Base-by-base conservation (phyloP, 1,140 invertebrate genomes). In the Drosophila dunni region DNA sequence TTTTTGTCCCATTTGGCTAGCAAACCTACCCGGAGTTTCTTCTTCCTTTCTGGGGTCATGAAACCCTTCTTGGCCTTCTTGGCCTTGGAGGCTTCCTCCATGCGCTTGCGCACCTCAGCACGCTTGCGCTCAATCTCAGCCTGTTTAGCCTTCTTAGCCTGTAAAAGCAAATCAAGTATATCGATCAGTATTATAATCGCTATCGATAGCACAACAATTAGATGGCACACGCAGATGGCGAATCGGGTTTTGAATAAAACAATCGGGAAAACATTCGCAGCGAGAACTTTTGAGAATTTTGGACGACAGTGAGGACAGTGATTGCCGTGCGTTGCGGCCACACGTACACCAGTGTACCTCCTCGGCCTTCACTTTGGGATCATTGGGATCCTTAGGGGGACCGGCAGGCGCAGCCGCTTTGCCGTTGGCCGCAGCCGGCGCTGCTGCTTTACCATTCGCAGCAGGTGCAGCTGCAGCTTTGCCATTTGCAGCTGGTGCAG, bases 41-140 rank as follows among this genome's bases (percentile, higher is more conserved):
- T 98, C 96, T 98, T 98, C 93, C 98, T 97, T 94, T 98, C 97
- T 79, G 98, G 98, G 92, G 97, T 98, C 98, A 98, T 98, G 96
- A 98, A 98, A 96, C 97, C 97, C 94, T 98, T 98, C 95, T 98
- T 98, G 92, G 97, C 97, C 94, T 98, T 98, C 94, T 98, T 98
- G 93, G 97, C 97, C 93, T 97, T 97, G 93, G 97, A 97, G 93
- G 97, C 97, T 93, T 98, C 97, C 93, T 98, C 97, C 94, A 98
- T 97, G 92, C 98, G 97, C 94, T 97, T 97, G 93, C 97, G 96
- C 93, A 98, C 97, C 94, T 98, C 97, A 91, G 97, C 97, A 94
- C 97, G 96, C 94, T 98, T 98, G 94, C 96, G 96, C 94, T 98
- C 97, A 93, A 97, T 98, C 93, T 97, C 97, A 92, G 96, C 95